Conservation (phyloP, 2,113 vertebrate species). For the Colistium nudipinnis region DNA sequence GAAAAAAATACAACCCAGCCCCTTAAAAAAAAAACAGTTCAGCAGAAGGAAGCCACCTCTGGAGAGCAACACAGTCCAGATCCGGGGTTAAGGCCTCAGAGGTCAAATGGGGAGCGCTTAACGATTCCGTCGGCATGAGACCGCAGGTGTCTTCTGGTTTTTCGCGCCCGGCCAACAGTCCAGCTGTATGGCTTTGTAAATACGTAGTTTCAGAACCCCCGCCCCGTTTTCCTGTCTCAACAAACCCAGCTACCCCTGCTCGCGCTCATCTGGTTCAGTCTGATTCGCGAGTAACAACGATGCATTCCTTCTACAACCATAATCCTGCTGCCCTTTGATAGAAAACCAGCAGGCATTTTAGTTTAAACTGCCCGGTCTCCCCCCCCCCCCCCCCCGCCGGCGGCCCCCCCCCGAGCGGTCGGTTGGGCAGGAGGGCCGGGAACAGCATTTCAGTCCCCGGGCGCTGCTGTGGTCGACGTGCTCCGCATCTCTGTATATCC, state of each 20-base stretch:
- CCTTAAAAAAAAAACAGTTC: conserved; percentile 39
- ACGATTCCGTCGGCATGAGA: conserved; percentile 34
- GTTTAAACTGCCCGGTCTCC: conserved; percentile 28
- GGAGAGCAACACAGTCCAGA: conserved; percentile 44
- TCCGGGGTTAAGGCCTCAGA: conserved; percentile 26
- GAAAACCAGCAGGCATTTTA: conserved; percentile 47
- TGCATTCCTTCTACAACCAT: conserved; percentile 25
- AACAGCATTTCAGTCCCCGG: conserved; percentile 50
- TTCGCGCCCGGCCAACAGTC: conserved; percentile 77
- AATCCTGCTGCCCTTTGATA: conserved; percentile 41
- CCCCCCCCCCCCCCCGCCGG: too few relatives aligned
- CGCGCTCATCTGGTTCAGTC: conserved; percentile 26
- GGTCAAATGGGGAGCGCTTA: conserved; percentile 38
- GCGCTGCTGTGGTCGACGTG: conserved; percentile 52
- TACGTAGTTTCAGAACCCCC: conserved; percentile 29
- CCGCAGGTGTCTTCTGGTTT: conserved; percentile 37
- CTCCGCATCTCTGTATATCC: conserved; percentile 45
- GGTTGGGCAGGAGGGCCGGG: conserved; percentile 46
- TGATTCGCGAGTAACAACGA: conserved; percentile 21
- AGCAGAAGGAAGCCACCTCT: conserved; percentile 45
- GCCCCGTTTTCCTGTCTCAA: not conserved
- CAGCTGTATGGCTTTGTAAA: conserved; percentile 77
- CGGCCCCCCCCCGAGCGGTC: conserved; percentile 46
- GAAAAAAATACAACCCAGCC: conserved; percentile 19
- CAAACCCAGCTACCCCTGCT: conserved; percentile 39